Evolutionary conservation across 2,797 vertebrate species (phyloP).

Genomic region (Chelon auratus): DNA sequence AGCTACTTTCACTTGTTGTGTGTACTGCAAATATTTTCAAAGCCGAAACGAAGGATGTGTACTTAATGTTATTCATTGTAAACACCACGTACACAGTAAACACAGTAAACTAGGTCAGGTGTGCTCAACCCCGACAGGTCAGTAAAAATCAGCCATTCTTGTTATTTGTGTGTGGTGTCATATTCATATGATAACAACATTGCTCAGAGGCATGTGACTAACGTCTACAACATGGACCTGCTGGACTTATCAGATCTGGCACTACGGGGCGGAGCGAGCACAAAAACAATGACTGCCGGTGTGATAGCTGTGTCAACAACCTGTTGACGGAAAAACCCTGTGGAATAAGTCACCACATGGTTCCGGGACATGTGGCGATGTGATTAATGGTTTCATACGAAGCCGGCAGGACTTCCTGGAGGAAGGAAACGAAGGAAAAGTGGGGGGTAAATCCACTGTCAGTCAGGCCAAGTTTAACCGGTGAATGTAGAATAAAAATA

Average conservation of each 20-base stretch:
- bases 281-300: constrained; percentile 34
- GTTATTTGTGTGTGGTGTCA: neutral
- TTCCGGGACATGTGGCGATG: constrained; percentile 61
- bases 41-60: neutral
- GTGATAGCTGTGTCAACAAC: constrained; percentile 58
- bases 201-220: constrained; percentile 20
- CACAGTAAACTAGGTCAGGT: neutral
- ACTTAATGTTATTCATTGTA: neutral
- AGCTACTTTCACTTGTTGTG: neutral
- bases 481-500: constrained; percentile 9
- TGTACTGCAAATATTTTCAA: neutral
- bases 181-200: neutral
- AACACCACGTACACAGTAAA: neutral
- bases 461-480: constrained; percentile 31
- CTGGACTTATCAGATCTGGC: constrained; percentile 21
- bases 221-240: neutral
- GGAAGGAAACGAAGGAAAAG: constrained; percentile 2
- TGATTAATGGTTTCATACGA: constrained; percentile 28
- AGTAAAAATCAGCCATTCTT: neutral
- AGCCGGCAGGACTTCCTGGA: constrained; percentile 52
- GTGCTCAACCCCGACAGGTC: neutral
- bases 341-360: neutral
- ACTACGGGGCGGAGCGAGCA: neutral
- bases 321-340: constrained; percentile 62
- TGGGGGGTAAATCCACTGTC: constrained; percentile 9